phyloP scores from a whole-genome alignment of 2,888 invertebrate species.

The Luffia ferchaultella region DNA sequence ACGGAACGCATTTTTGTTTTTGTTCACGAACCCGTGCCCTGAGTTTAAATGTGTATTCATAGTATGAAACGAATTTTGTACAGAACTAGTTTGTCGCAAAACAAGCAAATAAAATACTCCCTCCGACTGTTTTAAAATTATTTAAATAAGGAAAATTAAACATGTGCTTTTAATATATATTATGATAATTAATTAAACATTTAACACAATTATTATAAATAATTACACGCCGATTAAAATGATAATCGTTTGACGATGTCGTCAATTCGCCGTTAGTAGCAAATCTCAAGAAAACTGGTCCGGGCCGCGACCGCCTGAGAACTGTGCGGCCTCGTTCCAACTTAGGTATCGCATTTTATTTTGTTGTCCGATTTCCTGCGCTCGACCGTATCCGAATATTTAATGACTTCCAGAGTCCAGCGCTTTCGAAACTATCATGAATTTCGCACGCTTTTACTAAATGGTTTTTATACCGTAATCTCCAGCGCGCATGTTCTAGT shows the following conservation, averaged over 20 bases:
- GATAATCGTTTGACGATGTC: not conserved
- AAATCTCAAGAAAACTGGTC: not conserved
- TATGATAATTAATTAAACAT: too few species aligned
- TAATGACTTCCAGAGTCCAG: slow-evolving; percentile 43
- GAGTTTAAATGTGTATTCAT: too few species aligned
- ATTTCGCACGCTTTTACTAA: slow-evolving; percentile 31
- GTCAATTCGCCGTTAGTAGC: not conserved
- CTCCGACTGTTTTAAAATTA: too few species aligned
- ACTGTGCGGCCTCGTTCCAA: slow-evolving; percentile 34
- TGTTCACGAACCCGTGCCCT: slow-evolving; percentile 7
- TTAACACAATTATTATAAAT: too few species aligned
- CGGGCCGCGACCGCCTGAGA: not conserved
- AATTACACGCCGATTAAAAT: not conserved
- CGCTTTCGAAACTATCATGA: slow-evolving; percentile 37
- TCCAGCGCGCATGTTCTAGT: not conserved
- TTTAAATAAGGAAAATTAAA: too few species aligned
- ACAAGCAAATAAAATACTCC: too few species aligned
- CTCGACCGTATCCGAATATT: slow-evolving; percentile 40
- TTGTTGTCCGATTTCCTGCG: slow-evolving; percentile 52
- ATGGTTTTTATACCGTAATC: not conserved
- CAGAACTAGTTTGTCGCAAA: too few species aligned
- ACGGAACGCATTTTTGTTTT: slow-evolving; percentile 6
- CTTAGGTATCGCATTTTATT: slow-evolving; percentile 46
- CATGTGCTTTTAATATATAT: too few species aligned
- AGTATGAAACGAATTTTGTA: too few species aligned